A percentile compares a stretch with the other conserved stretches of the same genome.
Evolutionary conservation across 2,888 invertebrate species (phyloP).

Genomic region (Cataglyphis cursor): DNA sequence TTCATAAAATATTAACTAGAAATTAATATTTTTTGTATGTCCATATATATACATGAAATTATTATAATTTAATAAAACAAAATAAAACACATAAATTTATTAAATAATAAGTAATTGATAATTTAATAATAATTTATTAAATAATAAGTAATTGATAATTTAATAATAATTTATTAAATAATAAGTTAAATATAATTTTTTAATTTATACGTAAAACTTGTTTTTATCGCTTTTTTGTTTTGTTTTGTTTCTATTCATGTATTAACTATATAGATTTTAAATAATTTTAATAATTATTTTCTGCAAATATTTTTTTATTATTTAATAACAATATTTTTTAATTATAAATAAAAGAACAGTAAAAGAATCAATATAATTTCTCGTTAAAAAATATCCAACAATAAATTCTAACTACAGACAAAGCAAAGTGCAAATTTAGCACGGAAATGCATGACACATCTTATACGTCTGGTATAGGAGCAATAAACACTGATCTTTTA

Average conservation of each 20-base stretch:
- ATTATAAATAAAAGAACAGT: not conserved
- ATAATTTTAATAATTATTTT: constrained; percentile 1
- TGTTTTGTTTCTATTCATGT: not conserved
- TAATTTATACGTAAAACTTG: not conserved
- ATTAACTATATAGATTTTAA: not conserved
- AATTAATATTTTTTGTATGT: not conserved
- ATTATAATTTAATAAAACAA: not conserved
- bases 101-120: not conserved
- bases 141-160: not conserved
- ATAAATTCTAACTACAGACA: constrained; percentile 7
- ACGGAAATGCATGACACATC: constrained; percentile 42
- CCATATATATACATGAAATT: not conserved
- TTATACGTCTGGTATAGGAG: constrained; percentile 50
- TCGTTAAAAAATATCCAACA: not conserved
- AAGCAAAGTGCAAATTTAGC: constrained; percentile 1
- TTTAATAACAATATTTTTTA: not conserved
- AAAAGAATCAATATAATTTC: not conserved
- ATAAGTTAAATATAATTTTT: constrained; percentile 2
- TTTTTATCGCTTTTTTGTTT: not conserved
- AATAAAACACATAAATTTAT: not conserved
- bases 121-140: not conserved
- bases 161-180: not conserved
- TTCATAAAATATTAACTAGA: not conserved
- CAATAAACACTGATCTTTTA: constrained; percentile 74
- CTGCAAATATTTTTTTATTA: not conserved